A percentile compares a stretch with the other conserved stretches of the same genome.
Evolutionary conservation across 2,113 vertebrate genomes (phyloP).

Genomic region (Tiliqua scincoides): DNA sequence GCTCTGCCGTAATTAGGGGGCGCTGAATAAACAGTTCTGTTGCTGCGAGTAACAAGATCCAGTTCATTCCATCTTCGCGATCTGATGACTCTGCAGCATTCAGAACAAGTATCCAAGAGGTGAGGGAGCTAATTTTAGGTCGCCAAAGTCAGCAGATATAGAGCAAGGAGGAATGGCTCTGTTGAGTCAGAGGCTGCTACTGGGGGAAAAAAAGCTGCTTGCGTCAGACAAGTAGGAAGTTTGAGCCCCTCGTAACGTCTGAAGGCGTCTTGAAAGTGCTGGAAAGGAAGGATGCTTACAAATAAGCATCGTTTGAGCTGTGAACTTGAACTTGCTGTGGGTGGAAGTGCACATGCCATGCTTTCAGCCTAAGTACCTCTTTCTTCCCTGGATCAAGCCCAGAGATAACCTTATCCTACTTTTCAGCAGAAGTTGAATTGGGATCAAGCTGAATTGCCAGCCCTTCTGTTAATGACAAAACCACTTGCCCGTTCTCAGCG

Average conservation of each 20-base stretch:
- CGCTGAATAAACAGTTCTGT: conserved; percentile 11
- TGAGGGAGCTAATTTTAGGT: conserved; percentile 15
- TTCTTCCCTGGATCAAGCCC: not conserved
- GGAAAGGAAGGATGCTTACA: not conserved
- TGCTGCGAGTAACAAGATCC: conserved; percentile 2
- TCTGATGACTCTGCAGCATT: conserved; percentile 16
- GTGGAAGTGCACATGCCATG: too few species aligned
- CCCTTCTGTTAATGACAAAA: not conserved
- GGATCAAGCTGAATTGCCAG: not conserved
- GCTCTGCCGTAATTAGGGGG: not conserved
- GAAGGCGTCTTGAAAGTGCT: not conserved
- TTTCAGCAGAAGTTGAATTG: not conserved
- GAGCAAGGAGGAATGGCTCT: not conserved
- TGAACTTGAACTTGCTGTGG: not conserved
- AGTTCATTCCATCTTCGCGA: conserved; percentile 5
- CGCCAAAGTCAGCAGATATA: conserved; percentile 40
- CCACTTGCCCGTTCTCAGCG: not conserved
- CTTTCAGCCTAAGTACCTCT: not conserved
- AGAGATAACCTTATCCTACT: not conserved
- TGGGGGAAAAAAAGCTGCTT: not conserved
- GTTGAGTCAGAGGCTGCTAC: not conserved
- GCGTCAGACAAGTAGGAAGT: not conserved
- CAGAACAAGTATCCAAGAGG: conserved; percentile 17
- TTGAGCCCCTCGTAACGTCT: not conserved
- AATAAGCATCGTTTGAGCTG: not conserved